Conservation (phyloP, 2,113 vertebrate genomes). For the Leucopsar rothschildi region DNA sequence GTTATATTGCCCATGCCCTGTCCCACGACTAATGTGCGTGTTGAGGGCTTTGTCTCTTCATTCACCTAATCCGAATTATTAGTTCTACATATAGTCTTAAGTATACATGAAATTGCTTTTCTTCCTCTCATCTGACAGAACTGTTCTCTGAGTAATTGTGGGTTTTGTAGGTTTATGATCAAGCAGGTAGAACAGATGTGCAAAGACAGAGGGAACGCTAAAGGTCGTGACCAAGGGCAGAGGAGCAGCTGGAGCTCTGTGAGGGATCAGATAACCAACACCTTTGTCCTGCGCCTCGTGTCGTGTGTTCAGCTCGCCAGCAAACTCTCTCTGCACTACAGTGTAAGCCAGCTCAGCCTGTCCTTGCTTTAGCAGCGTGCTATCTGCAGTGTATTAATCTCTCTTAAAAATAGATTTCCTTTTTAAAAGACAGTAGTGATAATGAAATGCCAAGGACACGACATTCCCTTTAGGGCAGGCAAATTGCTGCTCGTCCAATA, state of each 20-base stretch:
- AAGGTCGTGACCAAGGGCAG: neutral
- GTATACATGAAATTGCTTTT: rapidly evolving
- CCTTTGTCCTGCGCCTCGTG: conserved; percentile 79
- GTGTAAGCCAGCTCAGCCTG: conserved; percentile 68
- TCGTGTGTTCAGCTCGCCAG: conserved; percentile 90
- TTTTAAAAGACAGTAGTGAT: neutral
- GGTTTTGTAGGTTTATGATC: conserved; percentile 83
- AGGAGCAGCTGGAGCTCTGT: conserved; percentile 56
- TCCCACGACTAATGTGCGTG: rapidly evolving
- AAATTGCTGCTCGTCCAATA: neutral
- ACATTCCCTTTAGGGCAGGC: neutral
- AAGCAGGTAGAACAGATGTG: conserved; percentile 75
- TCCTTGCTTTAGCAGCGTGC: neutral
- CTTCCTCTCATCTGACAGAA: neutral
- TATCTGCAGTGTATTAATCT: neutral
- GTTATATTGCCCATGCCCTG: rapidly evolving
- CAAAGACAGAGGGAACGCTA: neutral
- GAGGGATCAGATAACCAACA: conserved; percentile 69
- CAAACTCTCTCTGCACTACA: conserved; percentile 85
- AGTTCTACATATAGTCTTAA: rapidly evolving
- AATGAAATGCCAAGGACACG: neutral
- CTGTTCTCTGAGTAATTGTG: neutral
- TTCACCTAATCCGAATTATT: neutral
- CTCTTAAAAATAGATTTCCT: neutral
- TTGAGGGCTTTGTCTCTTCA: neutral